Evolutionary conservation across 2,113 vertebrate genomes (phyloP).

Genomic region (Eulemur rufifrons): DNA sequence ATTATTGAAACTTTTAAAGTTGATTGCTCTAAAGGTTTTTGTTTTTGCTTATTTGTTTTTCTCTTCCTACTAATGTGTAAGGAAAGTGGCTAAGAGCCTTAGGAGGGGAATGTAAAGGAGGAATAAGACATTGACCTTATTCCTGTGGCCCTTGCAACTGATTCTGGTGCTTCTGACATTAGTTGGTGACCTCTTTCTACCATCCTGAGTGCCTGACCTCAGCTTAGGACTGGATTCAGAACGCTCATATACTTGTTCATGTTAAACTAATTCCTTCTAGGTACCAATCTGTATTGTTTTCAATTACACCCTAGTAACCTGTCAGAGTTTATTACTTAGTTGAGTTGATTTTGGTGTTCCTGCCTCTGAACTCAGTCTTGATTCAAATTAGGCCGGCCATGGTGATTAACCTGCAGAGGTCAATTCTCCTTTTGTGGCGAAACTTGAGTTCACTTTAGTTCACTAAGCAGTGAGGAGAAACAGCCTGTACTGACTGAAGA

Average conservation of each 20-base stretch:
- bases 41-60: background rate
- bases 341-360: background rate
- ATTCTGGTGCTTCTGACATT: background rate
- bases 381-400: background rate
- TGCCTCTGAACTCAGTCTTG: background rate
- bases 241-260: background rate
- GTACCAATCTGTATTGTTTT: background rate
- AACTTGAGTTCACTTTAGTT: background rate
- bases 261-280: background rate
- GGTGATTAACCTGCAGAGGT: background rate
- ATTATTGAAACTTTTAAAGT: conserved; percentile 50
- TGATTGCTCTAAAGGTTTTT: background rate
- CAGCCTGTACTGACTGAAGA: background rate
- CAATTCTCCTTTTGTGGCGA: background rate
- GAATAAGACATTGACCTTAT: background rate
- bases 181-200: background rate
- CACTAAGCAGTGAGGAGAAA: background rate
- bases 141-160: background rate
- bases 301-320: background rate
- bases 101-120: background rate
- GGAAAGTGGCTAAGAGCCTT: background rate
- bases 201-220: background rate
- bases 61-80: background rate
- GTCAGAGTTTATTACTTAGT: background rate
- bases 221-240: background rate